These are phyloP conservation scores for Meandrusa payeni DNA, from an alignment of 2,888 invertebrate species.

Conservation along the genomic window DNA sequence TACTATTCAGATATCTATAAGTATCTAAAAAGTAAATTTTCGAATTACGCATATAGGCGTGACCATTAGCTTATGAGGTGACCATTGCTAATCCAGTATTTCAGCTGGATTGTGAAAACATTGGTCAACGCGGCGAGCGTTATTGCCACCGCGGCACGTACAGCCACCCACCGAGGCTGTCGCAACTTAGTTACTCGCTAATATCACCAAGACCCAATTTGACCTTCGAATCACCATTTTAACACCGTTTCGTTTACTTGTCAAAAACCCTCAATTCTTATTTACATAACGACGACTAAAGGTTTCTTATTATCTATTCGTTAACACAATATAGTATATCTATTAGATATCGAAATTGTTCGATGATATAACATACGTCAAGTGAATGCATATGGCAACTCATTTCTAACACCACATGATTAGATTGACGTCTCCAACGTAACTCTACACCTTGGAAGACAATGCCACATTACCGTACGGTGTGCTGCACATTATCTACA, in stretches of 20 bases:
- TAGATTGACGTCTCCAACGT: slow-evolving; percentile 16
- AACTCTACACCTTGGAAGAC: slow-evolving; percentile 14
- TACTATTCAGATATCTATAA: no score
- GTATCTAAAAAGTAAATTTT: no score
- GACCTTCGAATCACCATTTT: slow-evolving; percentile 16
- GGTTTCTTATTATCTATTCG: neutral
- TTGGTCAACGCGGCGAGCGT: slow-evolving; percentile 45
- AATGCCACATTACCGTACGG: slow-evolving; percentile 14
- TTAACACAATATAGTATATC: neutral
- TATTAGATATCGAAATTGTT: slow-evolving; percentile 3
- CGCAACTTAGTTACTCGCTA: slow-evolving; percentile 20
- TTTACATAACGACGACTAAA: neutral
- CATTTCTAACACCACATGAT: slow-evolving; percentile 11
- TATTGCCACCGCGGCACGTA: slow-evolving; percentile 31
- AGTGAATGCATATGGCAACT: no score
- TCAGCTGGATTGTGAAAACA: slow-evolving; percentile 61
- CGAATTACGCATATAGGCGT: no score
- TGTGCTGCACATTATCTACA: slow-evolving; percentile 11
- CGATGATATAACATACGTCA: no score
- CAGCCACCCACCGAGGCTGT: slow-evolving; percentile 23
- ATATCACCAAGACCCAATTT: slow-evolving; percentile 4
- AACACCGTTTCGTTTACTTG: slow-evolving; percentile 11
- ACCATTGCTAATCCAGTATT: slow-evolving; percentile 60
- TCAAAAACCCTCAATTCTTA: slow-evolving; percentile 4
- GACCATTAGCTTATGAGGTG: no score